These are phyloP conservation scores for Entomyzon cyanotis DNA, from an alignment of 2,113 vertebrate genomes.

Conservation along the genomic window DNA sequence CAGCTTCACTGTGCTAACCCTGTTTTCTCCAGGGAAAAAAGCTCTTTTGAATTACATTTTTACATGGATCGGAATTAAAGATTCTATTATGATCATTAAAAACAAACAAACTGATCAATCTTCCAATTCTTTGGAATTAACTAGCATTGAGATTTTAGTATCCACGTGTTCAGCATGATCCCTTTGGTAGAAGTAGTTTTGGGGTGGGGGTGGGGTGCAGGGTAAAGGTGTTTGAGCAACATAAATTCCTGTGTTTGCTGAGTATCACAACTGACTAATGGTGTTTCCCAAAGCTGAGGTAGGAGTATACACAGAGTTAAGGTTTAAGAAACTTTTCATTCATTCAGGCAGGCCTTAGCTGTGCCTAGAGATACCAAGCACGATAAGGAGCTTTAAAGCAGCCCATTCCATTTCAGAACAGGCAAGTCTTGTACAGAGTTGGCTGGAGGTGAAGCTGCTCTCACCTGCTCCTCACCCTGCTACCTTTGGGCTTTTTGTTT, in stretches of 20 bases:
- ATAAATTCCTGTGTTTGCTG: not conserved
- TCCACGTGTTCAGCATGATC: not conserved
- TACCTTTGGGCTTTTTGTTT: not conserved
- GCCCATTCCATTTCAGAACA: not conserved
- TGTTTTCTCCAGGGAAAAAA: not conserved
- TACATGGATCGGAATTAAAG: not conserved
- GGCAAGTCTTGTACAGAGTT: not conserved
- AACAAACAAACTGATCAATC: not conserved
- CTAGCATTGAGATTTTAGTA: not conserved
- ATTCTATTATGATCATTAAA: not conserved
- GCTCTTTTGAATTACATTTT: not conserved
- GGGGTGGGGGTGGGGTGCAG: accelerated
- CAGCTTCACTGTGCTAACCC: not conserved
- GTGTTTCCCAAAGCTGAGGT: not conserved
- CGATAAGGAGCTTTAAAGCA: not conserved
- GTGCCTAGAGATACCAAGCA: not conserved
- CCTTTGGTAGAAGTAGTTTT: not conserved
- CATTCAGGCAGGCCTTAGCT: not conserved
- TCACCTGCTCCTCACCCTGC: not conserved
- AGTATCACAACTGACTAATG: not conserved
- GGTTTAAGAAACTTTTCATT: not conserved
- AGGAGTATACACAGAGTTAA: not conserved
- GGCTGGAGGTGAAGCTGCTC: not conserved
- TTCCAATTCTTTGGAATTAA: not conserved
- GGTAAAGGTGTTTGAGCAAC: not conserved